Evolutionary conservation across 1,140 invertebrate genomes (phyloP).

Genomic region (Harpegnathos saltator): DNA sequence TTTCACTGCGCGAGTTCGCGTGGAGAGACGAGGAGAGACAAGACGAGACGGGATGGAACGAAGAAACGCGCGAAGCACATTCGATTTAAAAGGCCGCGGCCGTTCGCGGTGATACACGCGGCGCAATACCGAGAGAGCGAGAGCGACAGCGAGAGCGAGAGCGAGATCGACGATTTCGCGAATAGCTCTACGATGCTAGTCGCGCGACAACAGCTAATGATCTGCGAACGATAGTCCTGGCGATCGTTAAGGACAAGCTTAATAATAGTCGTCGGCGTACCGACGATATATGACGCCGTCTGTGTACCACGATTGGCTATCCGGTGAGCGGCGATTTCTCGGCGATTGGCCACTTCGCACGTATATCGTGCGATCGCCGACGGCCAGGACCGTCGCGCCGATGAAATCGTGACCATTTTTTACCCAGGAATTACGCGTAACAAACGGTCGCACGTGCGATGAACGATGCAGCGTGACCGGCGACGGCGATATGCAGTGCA

Average conservation of each 20-base stretch:
- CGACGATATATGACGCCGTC: constrained; percentile 43
- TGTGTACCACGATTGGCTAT: constrained; percentile 51
- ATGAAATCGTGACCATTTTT: too few relatives aligned
- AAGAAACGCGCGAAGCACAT: not conserved
- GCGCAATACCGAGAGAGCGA: not conserved
- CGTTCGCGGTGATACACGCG: not conserved
- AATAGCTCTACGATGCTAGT: constrained; percentile 46
- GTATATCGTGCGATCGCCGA: constrained; percentile 43
- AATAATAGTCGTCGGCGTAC: constrained; percentile 76
- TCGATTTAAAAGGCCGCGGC: constrained; percentile 14
- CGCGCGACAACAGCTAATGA: constrained; percentile 57
- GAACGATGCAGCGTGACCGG: not conserved
- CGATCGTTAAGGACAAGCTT: constrained; percentile 78
- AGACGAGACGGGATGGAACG: not conserved
- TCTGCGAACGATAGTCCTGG: constrained; percentile 62
- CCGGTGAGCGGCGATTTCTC: constrained; percentile 47
- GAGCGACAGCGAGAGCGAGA: too few relatives aligned
- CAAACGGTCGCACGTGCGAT: not conserved
- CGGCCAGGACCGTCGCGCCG: not conserved
- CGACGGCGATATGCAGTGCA: not conserved
- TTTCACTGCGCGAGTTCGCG: constrained; percentile 28
- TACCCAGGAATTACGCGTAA: not conserved
- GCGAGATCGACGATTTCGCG: not conserved
- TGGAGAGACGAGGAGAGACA: not conserved
- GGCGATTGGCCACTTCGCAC: constrained; percentile 55